A percentile compares a stretch with the other conserved stretches of the same genome.
phyloP scores from a whole-genome alignment of 2,888 invertebrate species.

The Pandemis heparana region DNA sequence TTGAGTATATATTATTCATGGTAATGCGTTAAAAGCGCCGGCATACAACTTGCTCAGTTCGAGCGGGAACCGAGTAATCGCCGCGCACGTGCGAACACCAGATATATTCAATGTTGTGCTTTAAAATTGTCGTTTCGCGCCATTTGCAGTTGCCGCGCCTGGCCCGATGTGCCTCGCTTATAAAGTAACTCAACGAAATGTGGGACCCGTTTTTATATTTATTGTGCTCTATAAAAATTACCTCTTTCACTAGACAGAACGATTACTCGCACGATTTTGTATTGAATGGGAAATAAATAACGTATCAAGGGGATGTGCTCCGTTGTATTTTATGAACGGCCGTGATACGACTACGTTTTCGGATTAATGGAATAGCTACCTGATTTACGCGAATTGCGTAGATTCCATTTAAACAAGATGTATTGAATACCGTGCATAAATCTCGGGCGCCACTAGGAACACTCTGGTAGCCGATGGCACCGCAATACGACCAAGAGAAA shows the following conservation, averaged over 20 bases:
- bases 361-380: slow-evolving; percentile 51
- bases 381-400: slow-evolving; percentile 43
- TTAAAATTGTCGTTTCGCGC: slow-evolving; percentile 83
- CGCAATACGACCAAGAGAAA: slow-evolving; percentile 63
- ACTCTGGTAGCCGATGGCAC: slow-evolving; percentile 59
- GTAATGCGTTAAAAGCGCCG: slow-evolving; percentile 84
- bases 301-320: slow-evolving; percentile 11
- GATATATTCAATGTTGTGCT: slow-evolving; percentile 81
- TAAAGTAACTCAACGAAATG: slow-evolving; percentile 76
- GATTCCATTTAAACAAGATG: slow-evolving; percentile 58
- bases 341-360: slow-evolving; percentile 37
- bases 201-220: slow-evolving; percentile 71
- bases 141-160: slow-evolving; percentile 75
- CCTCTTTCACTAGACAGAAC: slow-evolving; percentile 28
- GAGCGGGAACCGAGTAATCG: slow-evolving; percentile 76
- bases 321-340: slow-evolving; percentile 21
- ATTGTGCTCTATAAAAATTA: slow-evolving; percentile 61
- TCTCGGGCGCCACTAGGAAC: slow-evolving; percentile 57
- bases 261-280: slow-evolving; percentile 32
- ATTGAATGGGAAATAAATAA: slow-evolving; percentile 20
- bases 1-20: slow-evolving; percentile 85
- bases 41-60: slow-evolving; percentile 74
- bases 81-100: slow-evolving; percentile 75
- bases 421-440: slow-evolving; percentile 68
- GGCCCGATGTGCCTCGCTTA: slow-evolving; percentile 75